A percentile compares a stretch with the other conserved stretches of the same genome.
phyloP scores from a whole-genome alignment of 2,797 vertebrate species.

The Rhinichthys osculus region DNA sequence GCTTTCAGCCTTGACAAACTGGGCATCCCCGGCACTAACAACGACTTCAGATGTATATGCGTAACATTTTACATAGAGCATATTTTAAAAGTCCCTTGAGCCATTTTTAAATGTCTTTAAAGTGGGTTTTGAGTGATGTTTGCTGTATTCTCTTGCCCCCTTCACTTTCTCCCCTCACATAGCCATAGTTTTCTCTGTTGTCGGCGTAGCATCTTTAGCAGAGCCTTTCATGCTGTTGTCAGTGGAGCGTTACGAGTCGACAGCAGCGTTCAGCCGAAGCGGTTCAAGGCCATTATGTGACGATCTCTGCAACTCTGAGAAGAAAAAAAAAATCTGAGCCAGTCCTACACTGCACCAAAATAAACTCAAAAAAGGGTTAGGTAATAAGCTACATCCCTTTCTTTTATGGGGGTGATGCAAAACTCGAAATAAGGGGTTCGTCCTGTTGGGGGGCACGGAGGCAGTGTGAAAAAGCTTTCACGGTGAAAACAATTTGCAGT shows the following conservation, averaged over 20 bases:
- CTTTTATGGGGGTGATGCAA: conserved; percentile 19
- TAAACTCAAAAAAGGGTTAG: neutral
- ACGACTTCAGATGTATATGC: neutral
- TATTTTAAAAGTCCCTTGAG: conserved; percentile 1
- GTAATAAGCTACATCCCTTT: neutral
- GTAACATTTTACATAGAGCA: conserved; percentile 13
- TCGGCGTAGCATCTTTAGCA: conserved; percentile 30
- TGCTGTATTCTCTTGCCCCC: conserved; percentile 1
- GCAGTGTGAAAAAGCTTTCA: neutral
- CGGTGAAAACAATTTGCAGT: neutral
- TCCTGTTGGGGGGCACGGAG: neutral
- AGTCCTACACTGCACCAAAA: conserved; percentile 27
- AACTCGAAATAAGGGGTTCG: neutral
- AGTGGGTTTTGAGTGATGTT: neutral
- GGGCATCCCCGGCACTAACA: neutral
- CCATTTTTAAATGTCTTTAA: conserved; percentile 7
- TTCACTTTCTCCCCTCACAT: conserved; percentile 25
- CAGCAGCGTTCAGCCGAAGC: conserved; percentile 54
- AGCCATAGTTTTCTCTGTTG: conserved; percentile 45
- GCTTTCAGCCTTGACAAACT: neutral
- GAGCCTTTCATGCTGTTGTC: conserved; percentile 53
- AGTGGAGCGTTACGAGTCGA: conserved; percentile 47
- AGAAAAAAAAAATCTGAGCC: conserved; percentile 21
- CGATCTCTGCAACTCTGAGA: conserved; percentile 45
- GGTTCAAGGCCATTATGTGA: conserved; percentile 56